Conservation (phyloP, 2,888 invertebrate genomes). For the Philaethria dido region DNA sequence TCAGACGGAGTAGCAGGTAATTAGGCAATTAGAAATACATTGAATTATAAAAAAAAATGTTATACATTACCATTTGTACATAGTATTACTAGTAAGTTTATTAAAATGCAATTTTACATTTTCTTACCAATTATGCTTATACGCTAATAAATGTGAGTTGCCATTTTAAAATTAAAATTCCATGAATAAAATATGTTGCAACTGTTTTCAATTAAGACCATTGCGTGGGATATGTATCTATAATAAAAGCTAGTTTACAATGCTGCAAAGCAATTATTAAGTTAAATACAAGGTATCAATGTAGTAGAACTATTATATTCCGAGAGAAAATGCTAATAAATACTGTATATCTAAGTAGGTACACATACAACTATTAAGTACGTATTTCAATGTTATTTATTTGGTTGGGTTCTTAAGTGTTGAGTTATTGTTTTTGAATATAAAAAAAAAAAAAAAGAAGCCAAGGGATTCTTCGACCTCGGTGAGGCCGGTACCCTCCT, state of each 20-base stretch:
- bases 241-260: slow-evolving; percentile 25
- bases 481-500: no score
- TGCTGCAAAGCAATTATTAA: slow-evolving; percentile 15
- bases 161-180: not conserved
- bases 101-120: no score
- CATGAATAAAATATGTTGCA: slow-evolving; percentile 1
- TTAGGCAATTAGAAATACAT: no score
- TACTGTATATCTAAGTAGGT: not conserved
- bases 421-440: not conserved
- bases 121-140: not conserved
- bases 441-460: no score
- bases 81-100: no score
- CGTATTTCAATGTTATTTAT: not conserved
- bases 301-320: not conserved
- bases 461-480: no score
- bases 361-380: not conserved
- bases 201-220: slow-evolving; percentile 7
- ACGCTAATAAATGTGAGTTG: not conserved
- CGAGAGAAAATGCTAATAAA: not conserved
- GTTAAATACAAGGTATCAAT: slow-evolving; percentile 9
- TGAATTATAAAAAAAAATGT: no score
- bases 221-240: slow-evolving; percentile 23
- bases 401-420: not conserved
- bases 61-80: no score
- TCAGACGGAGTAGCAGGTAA: no score